Percentiles rank a stretch among this genome's conserved stretches.
These are phyloP conservation scores for Nudaria mundana DNA, from an alignment of 2,888 invertebrate genomes.

Conservation along the genomic window DNA sequence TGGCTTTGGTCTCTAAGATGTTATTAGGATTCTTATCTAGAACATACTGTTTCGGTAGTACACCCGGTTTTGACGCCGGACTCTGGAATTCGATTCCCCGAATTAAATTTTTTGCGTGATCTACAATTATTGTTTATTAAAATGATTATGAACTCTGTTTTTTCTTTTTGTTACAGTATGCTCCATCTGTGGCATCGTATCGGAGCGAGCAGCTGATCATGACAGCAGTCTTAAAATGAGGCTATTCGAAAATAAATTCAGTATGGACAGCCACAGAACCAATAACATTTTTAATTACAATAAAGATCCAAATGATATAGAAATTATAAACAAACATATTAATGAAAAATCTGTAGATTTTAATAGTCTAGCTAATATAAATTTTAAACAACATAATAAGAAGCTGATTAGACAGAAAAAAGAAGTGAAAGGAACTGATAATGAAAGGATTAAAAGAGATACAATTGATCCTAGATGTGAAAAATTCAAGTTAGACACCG, in stretches of 20 bases:
- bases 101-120: too few species aligned
- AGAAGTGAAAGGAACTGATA: constrained; percentile 28
- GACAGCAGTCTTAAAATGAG: constrained; percentile 31
- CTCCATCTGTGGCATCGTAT: constrained; percentile 49
- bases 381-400: constrained; percentile 6
- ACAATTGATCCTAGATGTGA: constrained; percentile 46
- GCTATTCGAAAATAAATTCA: constrained; percentile 18
- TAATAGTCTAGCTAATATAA: constrained; percentile 19
- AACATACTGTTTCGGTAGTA: too few species aligned
- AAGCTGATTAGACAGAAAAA: constrained; percentile 13
- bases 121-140: too few species aligned
- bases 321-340: constrained; percentile 7
- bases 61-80: too few species aligned
- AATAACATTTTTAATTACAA: constrained; percentile 27
- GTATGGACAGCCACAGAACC: constrained; percentile 34
- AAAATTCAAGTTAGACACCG: constrained; percentile 35
- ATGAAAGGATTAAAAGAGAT: constrained; percentile 45
- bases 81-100: too few species aligned
- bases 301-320: constrained; percentile 16
- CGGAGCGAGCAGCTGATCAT: constrained; percentile 58
- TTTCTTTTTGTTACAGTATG: constrained; percentile 59
- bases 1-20: too few species aligned
- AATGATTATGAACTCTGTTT: too few species aligned
- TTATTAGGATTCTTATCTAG: too few species aligned
- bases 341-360: constrained; percentile 5